Evolutionary conservation across 2,888 invertebrate species (phyloP).

Genomic region (Frankliniella intonsa): DNA sequence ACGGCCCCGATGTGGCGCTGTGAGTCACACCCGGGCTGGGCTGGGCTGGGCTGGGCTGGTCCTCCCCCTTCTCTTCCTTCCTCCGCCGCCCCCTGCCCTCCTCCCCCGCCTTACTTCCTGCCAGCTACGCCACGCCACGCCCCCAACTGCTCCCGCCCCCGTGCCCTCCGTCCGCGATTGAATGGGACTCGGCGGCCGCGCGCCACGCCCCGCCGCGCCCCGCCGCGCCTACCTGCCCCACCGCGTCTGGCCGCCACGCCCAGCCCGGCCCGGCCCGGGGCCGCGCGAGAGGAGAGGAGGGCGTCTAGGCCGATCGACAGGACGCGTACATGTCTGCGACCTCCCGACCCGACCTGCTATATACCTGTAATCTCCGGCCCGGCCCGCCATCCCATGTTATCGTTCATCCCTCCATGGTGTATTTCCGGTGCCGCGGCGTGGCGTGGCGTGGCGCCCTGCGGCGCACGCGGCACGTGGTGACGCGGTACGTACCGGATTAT

Average conservation of each 20-base stretch:
- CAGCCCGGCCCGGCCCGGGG: conserved; percentile 39
- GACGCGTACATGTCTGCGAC: too few species aligned
- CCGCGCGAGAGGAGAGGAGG: conserved; percentile 31
- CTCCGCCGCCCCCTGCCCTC: conserved; percentile 33
- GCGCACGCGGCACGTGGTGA: too few species aligned
- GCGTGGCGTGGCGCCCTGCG: too few species aligned
- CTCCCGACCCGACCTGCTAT: too few species aligned
- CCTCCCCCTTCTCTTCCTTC: conserved; percentile 30
- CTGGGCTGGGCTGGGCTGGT: not conserved
- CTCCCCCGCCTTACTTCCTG: not conserved
- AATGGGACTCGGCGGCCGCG: conserved; percentile 40
- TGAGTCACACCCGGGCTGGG: not conserved
- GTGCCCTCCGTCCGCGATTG: conserved; percentile 34
- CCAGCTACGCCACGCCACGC: conserved; percentile 25
- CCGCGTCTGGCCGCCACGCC: conserved; percentile 44
- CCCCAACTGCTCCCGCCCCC: not conserved
- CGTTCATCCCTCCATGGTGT: too few species aligned
- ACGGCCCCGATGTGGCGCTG: not conserved
- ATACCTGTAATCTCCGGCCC: too few species aligned
- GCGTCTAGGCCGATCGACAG: too few species aligned
- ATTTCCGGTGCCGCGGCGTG: too few species aligned
- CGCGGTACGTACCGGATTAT: too few species aligned
- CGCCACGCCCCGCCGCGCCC: conserved; percentile 45
- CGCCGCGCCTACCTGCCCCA: conserved; percentile 46
- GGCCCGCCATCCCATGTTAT: too few species aligned